Evolutionary conservation across 2,113 vertebrate species (phyloP), one percentile per base, ranked within the genome.

Genomic region (Caranx melampygus): DNA sequence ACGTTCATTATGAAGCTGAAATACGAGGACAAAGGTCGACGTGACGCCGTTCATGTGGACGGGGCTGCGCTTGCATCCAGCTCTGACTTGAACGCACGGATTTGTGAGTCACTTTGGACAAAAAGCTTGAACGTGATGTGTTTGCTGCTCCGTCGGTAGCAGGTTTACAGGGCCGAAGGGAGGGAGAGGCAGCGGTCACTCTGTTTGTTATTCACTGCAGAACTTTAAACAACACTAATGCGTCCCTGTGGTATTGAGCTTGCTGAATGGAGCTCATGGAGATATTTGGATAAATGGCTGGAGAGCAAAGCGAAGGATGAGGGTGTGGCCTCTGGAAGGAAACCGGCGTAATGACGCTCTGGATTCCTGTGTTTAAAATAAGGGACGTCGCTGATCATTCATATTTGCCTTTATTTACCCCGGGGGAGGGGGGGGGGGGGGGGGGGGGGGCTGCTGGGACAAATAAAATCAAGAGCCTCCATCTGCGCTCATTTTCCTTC

Each of bases 281-380:
- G 79, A 81, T 84, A 71, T 45, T 78, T 8, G 3, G 52, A 71
- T 12, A 51, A 65, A 83, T 34, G 35, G 64, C 74, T 67, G 21
- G 14, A 57, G 71, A 20, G 51, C 44, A 26, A 26, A 26, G 26
- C 1, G 26, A 26, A 26, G 26, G 26, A 26, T 26, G 40, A 57
- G 83, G 85, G 75, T 20, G 63, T 62, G 79, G 42, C 51, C 37
- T 37, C 47, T 47, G 16, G 11, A 81, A 71, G 51, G 44, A 68
- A 85, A 68, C 54, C 6, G 5, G 15, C 49, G 79, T 33, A 79
- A 9, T 60, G 64, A 74, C 61, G 67, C 47, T 35, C 33, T 21
- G 60, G 37, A 67, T 74, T 68, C 63, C 12, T 60, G 44, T n/a
- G 47, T 76, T 85, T 71, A 49, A 85, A 91, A 61, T 54, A 31